phyloP scores from a whole-genome alignment of 2,113 vertebrate genomes.

The Ascaphus truei region DNA sequence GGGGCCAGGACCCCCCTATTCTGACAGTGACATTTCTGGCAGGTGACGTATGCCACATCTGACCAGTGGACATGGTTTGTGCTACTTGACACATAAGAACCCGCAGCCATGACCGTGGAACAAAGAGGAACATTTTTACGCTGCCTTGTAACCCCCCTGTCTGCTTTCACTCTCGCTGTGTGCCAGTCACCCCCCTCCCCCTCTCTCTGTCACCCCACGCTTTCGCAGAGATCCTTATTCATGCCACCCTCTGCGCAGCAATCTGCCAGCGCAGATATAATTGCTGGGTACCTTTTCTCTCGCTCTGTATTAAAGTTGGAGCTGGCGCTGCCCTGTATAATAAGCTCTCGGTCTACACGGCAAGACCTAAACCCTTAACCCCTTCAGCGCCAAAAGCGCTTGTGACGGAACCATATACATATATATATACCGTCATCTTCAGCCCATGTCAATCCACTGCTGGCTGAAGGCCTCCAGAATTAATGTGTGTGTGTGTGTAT shows the following conservation, averaged over 20 bases:
- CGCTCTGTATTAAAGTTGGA: constrained; percentile 30
- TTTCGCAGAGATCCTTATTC: constrained; percentile 27
- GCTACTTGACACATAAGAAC: constrained; percentile 27
- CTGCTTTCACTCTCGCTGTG: constrained; percentile 10
- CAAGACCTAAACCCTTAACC: constrained; percentile 21
- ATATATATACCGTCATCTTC: too few species aligned
- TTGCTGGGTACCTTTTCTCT: constrained; percentile 28
- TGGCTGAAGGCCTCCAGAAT: not conserved
- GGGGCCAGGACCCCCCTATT: too few species aligned
- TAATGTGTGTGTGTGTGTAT: too few species aligned
- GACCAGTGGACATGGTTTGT: constrained; percentile 20
- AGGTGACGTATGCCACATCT: constrained; percentile 9
- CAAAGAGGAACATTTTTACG: constrained; percentile 29
- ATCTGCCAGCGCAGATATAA: constrained; percentile 36
- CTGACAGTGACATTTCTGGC: too few species aligned
- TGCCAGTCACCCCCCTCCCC: constrained; percentile 30
- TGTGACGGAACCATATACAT: too few species aligned
- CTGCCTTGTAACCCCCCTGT: constrained; percentile 26
- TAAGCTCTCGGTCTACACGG: constrained; percentile 24
- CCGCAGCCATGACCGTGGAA: constrained; percentile 25
- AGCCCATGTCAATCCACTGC: too few species aligned
- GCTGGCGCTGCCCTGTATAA: constrained; percentile 28
- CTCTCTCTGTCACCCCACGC: constrained; percentile 25
- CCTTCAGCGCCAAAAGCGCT: not conserved
- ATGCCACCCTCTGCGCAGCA: constrained; percentile 32